phyloP scores from a whole-genome alignment of 2,797 vertebrate species.

The Malacoctenus gilli region DNA sequence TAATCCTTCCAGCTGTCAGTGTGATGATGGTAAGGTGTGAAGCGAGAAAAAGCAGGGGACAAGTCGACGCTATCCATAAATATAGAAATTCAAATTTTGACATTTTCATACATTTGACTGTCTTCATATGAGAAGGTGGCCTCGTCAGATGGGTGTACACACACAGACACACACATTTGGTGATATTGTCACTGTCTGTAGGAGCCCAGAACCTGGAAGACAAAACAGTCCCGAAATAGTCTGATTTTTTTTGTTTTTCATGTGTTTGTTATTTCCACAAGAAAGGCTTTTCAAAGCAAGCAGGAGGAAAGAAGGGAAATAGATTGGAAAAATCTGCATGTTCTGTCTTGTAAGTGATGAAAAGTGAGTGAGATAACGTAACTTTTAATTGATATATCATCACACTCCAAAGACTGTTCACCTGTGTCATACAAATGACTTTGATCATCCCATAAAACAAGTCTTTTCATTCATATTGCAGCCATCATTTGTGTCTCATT shows the following conservation, averaged over 20 bases:
- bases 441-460: no score
- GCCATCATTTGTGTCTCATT: not conserved
- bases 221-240: no score
- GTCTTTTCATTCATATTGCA: not conserved
- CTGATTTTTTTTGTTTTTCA: not conserved
- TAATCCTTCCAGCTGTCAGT: slow-evolving; percentile 8
- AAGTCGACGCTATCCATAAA: not conserved
- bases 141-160: no score
- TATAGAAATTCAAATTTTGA: not conserved
- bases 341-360: slow-evolving; percentile 7
- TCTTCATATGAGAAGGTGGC: not conserved
- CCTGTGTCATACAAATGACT: no score
- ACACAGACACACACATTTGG: no score
- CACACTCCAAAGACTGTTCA: no score
- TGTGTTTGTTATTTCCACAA: slow-evolving; percentile 6
- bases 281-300: not conserved
- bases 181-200: no score
- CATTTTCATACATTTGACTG: not conserved
- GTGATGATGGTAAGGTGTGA: slow-evolving; percentile 23
- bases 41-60: not conserved
- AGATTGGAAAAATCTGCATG: slow-evolving; percentile 23
- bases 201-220: no score
- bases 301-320: slow-evolving; percentile 11
- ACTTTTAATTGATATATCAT: no score
- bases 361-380: not conserved